phyloP scores from a whole-genome alignment of 2,797 vertebrate species.

The Danio jaintianensis region DNA sequence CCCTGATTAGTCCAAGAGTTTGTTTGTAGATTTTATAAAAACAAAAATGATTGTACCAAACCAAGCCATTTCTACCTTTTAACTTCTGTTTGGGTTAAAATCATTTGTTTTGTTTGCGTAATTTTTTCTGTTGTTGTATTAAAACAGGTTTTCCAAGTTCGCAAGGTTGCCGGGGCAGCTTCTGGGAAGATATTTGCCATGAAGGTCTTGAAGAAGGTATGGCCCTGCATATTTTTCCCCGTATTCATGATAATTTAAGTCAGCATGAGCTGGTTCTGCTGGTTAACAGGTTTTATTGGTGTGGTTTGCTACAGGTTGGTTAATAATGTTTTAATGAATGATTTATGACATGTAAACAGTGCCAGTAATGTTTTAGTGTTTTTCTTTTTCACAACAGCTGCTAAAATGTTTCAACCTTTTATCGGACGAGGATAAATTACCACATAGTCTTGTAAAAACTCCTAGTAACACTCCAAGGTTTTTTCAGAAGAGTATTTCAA shows the following conservation, averaged over 20 bases:
- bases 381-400: slow-evolving; percentile 52
- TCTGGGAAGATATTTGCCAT: slow-evolving; percentile 96
- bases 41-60: too few relatives aligned
- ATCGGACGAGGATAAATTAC: too few relatives aligned
- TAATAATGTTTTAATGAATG: background rate
- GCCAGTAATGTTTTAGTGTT: slow-evolving; percentile 45
- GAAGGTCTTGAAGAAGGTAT: slow-evolving; percentile 98
- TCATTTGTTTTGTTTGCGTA: too few relatives aligned
- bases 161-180: slow-evolving; percentile 90
- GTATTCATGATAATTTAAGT: background rate
- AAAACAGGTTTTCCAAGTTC: slow-evolving; percentile 92
- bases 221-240: slow-evolving; percentile 41
- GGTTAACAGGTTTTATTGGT: slow-evolving; percentile 58
- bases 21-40: too few relatives aligned
- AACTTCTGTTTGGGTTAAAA: background rate
- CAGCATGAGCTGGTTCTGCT: background rate
- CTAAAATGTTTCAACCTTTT: background rate
- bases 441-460: too few relatives aligned
- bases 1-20: too few relatives aligned
- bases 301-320: slow-evolving; percentile 54
- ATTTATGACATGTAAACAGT: background rate
- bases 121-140: background rate
- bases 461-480: too few relatives aligned
- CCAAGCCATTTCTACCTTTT: background rate
- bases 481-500: too few relatives aligned